A percentile compares a stretch with the other conserved stretches of the same genome.
Evolutionary conservation across 2,797 vertebrate species (phyloP).

Genomic region (Chelon auratus): DNA sequence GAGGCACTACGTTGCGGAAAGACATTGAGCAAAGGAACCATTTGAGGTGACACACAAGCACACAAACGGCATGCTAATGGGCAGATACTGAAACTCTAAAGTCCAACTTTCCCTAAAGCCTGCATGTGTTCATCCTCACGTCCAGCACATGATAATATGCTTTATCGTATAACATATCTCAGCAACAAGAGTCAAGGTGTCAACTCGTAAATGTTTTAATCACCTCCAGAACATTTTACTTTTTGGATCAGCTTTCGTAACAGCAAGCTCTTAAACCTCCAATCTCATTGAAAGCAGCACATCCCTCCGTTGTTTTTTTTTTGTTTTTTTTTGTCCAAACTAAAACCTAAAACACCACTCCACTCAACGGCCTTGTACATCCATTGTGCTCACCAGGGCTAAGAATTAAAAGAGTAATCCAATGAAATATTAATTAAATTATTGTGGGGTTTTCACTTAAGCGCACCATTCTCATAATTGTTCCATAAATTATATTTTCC

Average conservation of each 20-base stretch:
- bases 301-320: conserved; percentile 11
- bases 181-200: conserved; percentile 74
- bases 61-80: conserved; percentile 33
- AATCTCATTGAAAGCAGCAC: conserved; percentile 73
- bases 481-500: conserved; percentile 98
- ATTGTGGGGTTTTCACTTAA: conserved; percentile 94
- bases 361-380: conserved; percentile 68
- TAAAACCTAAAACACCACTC: conserved; percentile 69
- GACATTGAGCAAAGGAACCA: conserved; percentile 35
- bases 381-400: conserved; percentile 63
- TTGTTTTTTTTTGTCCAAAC: conserved; percentile 31
- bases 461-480: conserved; percentile 90
- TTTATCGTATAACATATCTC: conserved; percentile 67
- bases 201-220: conserved; percentile 81
- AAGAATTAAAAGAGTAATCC: conserved; percentile 89
- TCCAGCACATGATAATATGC: conserved; percentile 62
- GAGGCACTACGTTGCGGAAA: conserved; percentile 61
- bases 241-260: conserved; percentile 55
- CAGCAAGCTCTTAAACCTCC: conserved; percentile 60
- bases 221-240: conserved; percentile 63
- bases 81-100: conserved; percentile 14
- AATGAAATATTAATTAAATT: conserved; percentile 95
- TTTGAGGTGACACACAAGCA: conserved; percentile 37
- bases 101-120: conserved; percentile 5
- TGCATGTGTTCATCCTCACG: conserved; percentile 13